Evolutionary conservation across 2,113 vertebrate species (phyloP).

Genomic region (Gasterosteus aculeatus): DNA sequence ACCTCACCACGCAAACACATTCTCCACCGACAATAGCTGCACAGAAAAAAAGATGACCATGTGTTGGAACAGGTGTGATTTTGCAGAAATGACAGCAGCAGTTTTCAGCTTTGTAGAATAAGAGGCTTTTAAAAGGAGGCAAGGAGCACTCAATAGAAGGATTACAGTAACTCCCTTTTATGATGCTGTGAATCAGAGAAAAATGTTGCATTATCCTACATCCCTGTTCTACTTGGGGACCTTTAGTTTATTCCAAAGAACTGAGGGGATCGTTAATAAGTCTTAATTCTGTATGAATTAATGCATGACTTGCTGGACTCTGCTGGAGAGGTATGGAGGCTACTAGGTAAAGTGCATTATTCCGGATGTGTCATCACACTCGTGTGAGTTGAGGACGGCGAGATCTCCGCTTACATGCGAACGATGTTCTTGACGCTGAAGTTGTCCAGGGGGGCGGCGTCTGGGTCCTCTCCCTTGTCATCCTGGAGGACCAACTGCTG

Average conservation of each 20-base stretch:
- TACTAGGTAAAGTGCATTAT: neutral
- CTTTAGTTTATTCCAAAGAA: neutral
- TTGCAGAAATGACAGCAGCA: neutral
- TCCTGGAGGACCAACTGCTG: conserved; percentile 97
- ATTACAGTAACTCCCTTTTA: conserved; percentile 3
- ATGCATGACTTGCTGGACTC: too few relatives aligned
- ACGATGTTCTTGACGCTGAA: conserved; percentile 97
- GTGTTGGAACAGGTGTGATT: neutral
- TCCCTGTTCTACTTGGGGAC: neutral
- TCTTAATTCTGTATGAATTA: neutral
- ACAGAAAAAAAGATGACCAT: neutral
- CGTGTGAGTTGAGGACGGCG: neutral
- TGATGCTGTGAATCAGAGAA: neutral
- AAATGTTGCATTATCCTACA: neutral
- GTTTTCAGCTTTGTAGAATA: neutral
- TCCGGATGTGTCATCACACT: neutral
- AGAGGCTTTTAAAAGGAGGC: conserved; percentile 29
- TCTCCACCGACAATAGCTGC: neutral
- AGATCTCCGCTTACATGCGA: conserved; percentile 88
- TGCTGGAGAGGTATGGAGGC: too few relatives aligned
- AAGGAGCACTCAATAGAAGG: neutral
- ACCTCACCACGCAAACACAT: conserved; percentile 31
- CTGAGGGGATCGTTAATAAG: neutral
- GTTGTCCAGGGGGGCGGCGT: conserved; percentile 91
- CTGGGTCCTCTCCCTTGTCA: conserved; percentile 92